Percentiles rank a stretch among this genome's conserved stretches.
These are phyloP conservation scores for Nematopogon swammerdamellus DNA, from an alignment of 2,888 invertebrate species.

Conservation along the genomic window DNA sequence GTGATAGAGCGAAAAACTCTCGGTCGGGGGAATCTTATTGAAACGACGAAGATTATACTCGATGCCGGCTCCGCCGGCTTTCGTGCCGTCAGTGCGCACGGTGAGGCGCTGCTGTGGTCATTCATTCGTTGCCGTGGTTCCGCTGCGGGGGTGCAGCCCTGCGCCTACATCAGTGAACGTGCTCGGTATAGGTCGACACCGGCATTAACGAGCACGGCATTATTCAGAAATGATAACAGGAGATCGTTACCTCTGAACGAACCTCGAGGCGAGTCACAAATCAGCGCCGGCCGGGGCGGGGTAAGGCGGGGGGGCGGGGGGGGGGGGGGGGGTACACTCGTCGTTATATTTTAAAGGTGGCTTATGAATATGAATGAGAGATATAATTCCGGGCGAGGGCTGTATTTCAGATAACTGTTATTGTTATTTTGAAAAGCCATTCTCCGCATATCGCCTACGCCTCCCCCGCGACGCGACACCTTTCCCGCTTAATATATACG, in stretches of 20 bases:
- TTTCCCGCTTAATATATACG: not conserved
- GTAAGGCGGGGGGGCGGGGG: not conserved
- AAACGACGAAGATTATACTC: too few relatives aligned
- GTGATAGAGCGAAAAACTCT: constrained; percentile 20
- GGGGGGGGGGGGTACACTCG: not conserved
- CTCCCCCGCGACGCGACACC: not conserved
- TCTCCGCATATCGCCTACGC: not conserved
- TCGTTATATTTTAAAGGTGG: not conserved
- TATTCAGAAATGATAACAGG: not conserved
- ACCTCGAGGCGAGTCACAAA: not conserved
- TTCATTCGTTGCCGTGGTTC: too few relatives aligned
- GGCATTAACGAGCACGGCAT: not conserved
- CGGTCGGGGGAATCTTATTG: not conserved
- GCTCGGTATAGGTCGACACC: not conserved
- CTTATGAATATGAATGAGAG: constrained; percentile 42
- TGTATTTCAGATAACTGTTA: constrained; percentile 32
- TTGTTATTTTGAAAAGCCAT: constrained; percentile 25
- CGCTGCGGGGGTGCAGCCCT: too few relatives aligned
- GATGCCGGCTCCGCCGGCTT: too few relatives aligned
- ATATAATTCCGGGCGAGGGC: constrained; percentile 25
- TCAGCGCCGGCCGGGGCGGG: not conserved
- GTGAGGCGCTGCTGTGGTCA: too few relatives aligned
- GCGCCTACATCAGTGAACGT: too few relatives aligned
- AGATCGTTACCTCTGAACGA: not conserved
- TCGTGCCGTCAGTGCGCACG: too few relatives aligned